Evolutionary conservation across 2,888 invertebrate genomes (phyloP).

Genomic region (Cyclophora punctaria): DNA sequence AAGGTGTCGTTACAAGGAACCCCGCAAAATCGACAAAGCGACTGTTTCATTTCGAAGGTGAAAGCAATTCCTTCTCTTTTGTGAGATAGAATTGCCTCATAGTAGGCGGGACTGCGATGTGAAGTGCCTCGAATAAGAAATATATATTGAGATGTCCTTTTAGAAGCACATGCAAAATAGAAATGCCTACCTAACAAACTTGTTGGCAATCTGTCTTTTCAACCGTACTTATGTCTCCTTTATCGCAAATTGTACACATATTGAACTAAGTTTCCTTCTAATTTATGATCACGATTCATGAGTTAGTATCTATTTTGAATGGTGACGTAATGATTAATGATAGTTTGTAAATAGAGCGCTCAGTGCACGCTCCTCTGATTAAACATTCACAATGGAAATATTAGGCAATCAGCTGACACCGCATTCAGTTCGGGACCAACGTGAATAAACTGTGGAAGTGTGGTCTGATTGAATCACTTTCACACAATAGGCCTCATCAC

Average conservation of each 20-base stretch:
- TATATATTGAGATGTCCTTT: conserved; percentile 28
- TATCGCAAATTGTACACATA: neutral
- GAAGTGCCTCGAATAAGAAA: conserved; percentile 41
- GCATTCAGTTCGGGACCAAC: conserved; percentile 44
- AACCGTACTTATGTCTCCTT: too few species aligned
- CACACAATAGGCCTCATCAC: conserved; percentile 64
- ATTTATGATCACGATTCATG: conserved; percentile 4
- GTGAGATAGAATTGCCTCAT: conserved; percentile 56
- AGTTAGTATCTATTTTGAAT: conserved; percentile 8
- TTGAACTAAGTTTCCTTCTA: conserved; percentile 1
- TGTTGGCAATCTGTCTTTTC: too few species aligned
- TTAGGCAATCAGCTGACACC: conserved; percentile 32
- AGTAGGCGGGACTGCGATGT: conserved; percentile 52
- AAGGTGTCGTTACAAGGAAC: conserved; percentile 52
- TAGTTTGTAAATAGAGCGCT: conserved; percentile 1
- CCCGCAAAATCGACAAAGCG: conserved; percentile 58
- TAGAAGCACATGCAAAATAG: conserved; percentile 26
- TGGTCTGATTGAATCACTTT: conserved; percentile 54
- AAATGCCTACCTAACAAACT: conserved; percentile 1
- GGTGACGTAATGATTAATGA: conserved; percentile 4
- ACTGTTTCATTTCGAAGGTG: conserved; percentile 61
- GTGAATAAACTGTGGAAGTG: conserved; percentile 45
- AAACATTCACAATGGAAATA: conserved; percentile 11
- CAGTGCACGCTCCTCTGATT: conserved; percentile 4
- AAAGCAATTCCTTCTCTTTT: conserved; percentile 60